Evolutionary conservation across 53 echinoderm and acorn worm species (phyloP).

Genomic region (Paracentrotus lividus): DNA sequence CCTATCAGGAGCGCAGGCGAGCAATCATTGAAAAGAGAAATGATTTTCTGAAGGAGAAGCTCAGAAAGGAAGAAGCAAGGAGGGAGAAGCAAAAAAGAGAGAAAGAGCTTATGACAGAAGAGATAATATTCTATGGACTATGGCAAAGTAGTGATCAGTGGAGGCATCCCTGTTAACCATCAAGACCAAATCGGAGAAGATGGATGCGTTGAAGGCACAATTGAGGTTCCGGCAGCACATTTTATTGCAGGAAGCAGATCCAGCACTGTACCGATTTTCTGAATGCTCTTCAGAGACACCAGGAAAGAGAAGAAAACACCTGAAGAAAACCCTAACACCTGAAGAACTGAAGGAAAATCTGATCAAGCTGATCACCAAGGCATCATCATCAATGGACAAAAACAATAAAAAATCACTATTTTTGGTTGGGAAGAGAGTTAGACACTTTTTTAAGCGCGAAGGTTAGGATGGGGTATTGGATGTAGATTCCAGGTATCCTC

Average conservation of each 20-base stretch:
- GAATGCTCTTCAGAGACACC: neutral
- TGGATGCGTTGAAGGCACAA: neutral
- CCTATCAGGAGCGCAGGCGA: neutral
- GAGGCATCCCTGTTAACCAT: neutral
- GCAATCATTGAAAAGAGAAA: neutral
- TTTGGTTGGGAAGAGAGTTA: neutral
- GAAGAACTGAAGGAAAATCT: neutral
- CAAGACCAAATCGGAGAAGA: neutral
- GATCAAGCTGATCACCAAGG: neutral
- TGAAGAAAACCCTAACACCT: neutral
- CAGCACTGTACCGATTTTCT: neutral
- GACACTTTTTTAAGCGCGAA: slow-evolving; percentile 16
- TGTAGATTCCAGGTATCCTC: neutral
- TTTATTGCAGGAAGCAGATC: neutral
- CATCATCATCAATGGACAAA: neutral
- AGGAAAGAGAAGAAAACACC: too few species aligned
- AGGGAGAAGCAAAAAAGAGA: neutral
- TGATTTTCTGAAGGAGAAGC: neutral
- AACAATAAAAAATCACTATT: too few species aligned
- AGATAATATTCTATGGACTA: neutral
- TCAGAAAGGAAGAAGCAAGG: neutral
- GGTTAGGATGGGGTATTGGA: neutral
- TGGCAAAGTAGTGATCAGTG: neutral
- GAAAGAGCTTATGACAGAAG: neutral
- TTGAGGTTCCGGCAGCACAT: neutral